Percentiles rank a stretch among this genome's conserved stretches.
Conservation (phyloP, 2,888 invertebrate genomes). For the Netelia inedita region DNA sequence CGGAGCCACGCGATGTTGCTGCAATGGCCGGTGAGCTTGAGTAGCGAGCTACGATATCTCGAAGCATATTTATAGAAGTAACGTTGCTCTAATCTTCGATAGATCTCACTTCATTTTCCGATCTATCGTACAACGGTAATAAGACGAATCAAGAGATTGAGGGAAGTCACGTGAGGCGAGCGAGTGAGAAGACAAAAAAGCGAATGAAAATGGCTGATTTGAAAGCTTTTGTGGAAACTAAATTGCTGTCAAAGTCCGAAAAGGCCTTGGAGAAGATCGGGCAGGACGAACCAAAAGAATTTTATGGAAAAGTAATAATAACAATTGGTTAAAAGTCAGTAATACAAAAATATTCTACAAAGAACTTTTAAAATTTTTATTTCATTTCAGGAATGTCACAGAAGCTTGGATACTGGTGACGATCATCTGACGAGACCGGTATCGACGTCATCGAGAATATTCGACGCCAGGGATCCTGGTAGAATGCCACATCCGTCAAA, state of each 20-base stretch:
- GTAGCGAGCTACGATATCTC: background rate
- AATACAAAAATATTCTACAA: background rate
- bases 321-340: conserved; percentile 25
- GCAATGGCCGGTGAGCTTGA: conserved; percentile 87
- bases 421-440: conserved; percentile 91
- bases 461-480: conserved; percentile 86
- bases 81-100: background rate
- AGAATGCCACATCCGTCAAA: conserved; percentile 87
- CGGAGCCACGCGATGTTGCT: conserved; percentile 90
- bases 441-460: conserved; percentile 89
- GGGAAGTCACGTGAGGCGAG: conserved; percentile 87
- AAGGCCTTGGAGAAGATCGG: conserved; percentile 96
- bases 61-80: too few species aligned
- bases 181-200: conserved; percentile 93
- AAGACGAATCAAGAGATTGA: conserved; percentile 83
- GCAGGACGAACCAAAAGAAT: conserved; percentile 89
- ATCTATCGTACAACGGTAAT: conserved; percentile 84
- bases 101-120: conserved; percentile 78
- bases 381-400: conserved; percentile 90
- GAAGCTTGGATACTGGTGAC: conserved; percentile 93
- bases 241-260: conserved; percentile 95
- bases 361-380: conserved; percentile 16
- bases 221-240: conserved; percentile 96
- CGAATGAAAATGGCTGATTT: conserved; percentile 97
- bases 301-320: conserved; percentile 86